Evolutionary conservation across 1,140 invertebrate species (phyloP), one percentile per base, ranked within the genome.

Genomic region (Megalopta genalis): DNA sequence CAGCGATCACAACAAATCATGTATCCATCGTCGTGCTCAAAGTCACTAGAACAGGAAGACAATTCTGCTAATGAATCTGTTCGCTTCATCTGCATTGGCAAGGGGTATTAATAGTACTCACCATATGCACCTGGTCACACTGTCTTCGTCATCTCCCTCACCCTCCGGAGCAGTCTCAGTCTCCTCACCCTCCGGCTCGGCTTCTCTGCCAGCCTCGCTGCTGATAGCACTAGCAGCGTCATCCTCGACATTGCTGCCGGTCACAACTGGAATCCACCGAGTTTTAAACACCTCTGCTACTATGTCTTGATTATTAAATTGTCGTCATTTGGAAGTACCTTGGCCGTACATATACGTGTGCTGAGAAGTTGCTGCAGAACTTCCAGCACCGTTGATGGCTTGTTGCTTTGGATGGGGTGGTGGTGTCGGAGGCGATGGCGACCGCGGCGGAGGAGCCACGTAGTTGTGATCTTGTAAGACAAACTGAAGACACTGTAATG

Each of bases 1-100:
- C 96, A 97, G 68, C 94, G 94, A 90, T 99, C 98, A 93, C 98
- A 99, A 92, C 98, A 98, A 72, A 99, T 99, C 98, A 99, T 99
- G 89, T 99, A 99, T 9, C 98, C 98, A 93, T 99, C 98, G 91
- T 99, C 98, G 91, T 99, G 98, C 52, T 97, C 95, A 88, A 98
- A 98, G 86, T 98, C 97, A 94, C 98, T 95, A 84, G 68, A 93
- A 91, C 23, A 21, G 49, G 64, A 42, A 46, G 42, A 46, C 42
- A 46, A 12, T 46, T 46, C 9, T 14, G 42, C 12, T 46, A 14
- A 46, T 12, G 2, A 12, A 46, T 46, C 14, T 46, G 42, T 37
- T 67, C 73, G 71, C 7, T 54, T n/a, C 42, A 52, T 54, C 7
- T n/a, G 4, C 21, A 21, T 54, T 6, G 52, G 7, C n/a, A 7